A percentile compares a stretch with the other conserved stretches of the same genome.
Conservation (phyloP, 2,888 invertebrate species). For the Drosophila melanosoma region DNA sequence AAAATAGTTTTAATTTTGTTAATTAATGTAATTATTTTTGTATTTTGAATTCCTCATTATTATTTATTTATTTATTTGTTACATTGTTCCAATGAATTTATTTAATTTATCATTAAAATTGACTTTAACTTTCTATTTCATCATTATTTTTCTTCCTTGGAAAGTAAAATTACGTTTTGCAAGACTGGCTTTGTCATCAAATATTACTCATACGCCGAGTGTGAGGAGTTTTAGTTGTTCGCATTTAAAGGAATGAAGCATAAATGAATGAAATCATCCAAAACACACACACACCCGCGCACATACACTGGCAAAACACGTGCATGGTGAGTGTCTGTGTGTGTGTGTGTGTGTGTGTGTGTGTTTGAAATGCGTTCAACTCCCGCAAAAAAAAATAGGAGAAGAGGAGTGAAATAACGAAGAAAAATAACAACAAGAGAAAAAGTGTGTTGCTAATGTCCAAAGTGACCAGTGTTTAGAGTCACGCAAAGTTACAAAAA, state of each 20-base stretch:
- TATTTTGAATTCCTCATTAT: neutral
- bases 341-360: slow-evolving; percentile 22
- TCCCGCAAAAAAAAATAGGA: slow-evolving; percentile 39
- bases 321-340: slow-evolving; percentile 14
- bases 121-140: neutral
- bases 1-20: neutral
- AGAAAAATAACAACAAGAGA: slow-evolving; percentile 34
- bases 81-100: neutral
- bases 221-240: slow-evolving; percentile 22
- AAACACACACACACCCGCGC: slow-evolving; percentile 48
- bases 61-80: too few relatives aligned
- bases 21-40: neutral
- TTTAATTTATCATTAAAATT: neutral
- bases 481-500: slow-evolving; percentile 78
- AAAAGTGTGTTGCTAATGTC: slow-evolving; percentile 63
- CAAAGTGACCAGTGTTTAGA: slow-evolving; percentile 75
- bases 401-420: slow-evolving; percentile 15
- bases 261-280: slow-evolving; percentile 77
- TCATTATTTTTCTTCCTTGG: neutral
- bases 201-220: slow-evolving; percentile 74
- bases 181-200: slow-evolving; percentile 28
- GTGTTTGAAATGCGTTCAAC: slow-evolving; percentile 68
- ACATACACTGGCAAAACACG: slow-evolving; percentile 17
- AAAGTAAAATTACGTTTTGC: neutral
- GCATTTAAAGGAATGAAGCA: slow-evolving; percentile 28